These are phyloP conservation scores for Ctenoplectra terminalis DNA, from an alignment of 1,140 invertebrate species.

Conservation along the genomic window DNA sequence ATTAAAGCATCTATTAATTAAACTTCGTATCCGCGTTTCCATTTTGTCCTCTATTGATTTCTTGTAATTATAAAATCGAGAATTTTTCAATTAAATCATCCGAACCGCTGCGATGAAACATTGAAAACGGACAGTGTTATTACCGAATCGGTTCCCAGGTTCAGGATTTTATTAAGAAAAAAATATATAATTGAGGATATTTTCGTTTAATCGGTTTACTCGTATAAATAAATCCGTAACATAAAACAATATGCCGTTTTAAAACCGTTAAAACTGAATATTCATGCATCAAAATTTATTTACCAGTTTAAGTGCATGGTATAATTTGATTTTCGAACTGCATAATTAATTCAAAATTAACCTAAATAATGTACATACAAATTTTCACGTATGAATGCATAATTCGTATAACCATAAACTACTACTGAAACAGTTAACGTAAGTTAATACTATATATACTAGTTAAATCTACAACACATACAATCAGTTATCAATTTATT, in stretches of 20 bases:
- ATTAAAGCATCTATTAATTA: constrained; percentile 23
- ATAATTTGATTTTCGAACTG: background rate
- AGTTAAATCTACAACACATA: too few species aligned
- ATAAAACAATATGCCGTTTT: background rate
- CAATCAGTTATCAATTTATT: too few species aligned
- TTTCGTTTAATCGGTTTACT: background rate
- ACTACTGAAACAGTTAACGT: too few species aligned
- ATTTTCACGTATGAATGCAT: too few species aligned
- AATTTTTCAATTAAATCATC: background rate
- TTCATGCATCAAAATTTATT: background rate
- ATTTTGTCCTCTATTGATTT: background rate
- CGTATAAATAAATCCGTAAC: background rate
- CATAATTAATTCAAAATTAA: background rate
- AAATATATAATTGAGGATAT: too few species aligned
- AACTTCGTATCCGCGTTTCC: background rate
- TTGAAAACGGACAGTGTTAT: background rate
- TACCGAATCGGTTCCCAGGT: background rate
- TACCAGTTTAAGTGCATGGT: background rate
- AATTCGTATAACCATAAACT: too few species aligned
- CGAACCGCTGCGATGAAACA: too few species aligned
- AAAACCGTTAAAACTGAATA: too few species aligned
- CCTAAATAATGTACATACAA: background rate
- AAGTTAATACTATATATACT: too few species aligned
- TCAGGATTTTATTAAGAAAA: background rate
- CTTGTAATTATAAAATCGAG: background rate